A percentile compares a stretch with the other conserved stretches of the same genome.
phyloP scores from a whole-genome alignment of 2,113 vertebrate genomes.

The Hyperoodon ampullatus region DNA sequence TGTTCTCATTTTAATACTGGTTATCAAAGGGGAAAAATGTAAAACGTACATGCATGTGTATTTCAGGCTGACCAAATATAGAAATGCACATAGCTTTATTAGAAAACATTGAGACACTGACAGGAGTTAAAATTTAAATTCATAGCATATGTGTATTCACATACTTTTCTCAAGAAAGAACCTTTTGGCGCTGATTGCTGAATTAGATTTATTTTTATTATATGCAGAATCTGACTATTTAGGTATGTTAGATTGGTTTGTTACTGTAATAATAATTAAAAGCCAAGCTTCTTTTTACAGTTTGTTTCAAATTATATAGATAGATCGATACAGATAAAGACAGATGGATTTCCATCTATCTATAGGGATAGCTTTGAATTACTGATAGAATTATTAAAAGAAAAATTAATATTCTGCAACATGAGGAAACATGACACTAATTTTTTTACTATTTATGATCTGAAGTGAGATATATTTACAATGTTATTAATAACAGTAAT shows the following conservation, averaged over 20 bases:
- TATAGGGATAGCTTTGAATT: not conserved
- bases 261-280: not conserved
- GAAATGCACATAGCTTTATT: not conserved
- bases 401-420: not conserved
- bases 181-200: not conserved
- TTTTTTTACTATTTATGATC: not conserved
- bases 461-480: not conserved
- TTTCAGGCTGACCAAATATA: not conserved
- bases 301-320: not conserved
- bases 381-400: constrained; percentile 8
- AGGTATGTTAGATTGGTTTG: not conserved
- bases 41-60: not conserved
- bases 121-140: not conserved
- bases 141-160: not conserved
- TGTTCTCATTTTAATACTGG: not conserved
- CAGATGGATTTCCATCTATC: not conserved
- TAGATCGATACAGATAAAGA: not conserved
- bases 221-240: not conserved
- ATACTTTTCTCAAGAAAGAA: not conserved
- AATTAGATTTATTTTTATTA: constrained; percentile 39
- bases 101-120: not conserved
- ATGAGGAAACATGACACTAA: not conserved
- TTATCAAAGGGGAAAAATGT: not conserved
- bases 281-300: not conserved
- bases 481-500: not conserved